Evolutionary conservation across 1,140 invertebrate species (phyloP).

Genomic region (Zaprionus vittiger): DNA sequence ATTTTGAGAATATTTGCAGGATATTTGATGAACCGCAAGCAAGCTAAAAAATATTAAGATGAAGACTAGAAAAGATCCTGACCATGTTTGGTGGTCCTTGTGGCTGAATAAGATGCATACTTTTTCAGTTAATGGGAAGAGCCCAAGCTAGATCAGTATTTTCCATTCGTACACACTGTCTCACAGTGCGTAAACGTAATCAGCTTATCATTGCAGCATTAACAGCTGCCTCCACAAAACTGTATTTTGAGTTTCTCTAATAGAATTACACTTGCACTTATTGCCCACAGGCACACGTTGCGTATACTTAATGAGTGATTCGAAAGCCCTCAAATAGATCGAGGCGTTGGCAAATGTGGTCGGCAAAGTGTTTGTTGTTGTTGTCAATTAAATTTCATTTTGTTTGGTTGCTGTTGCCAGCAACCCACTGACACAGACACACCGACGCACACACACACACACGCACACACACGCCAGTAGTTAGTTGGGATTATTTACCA

Average conservation of each 20-base stretch:
- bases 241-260: not conserved
- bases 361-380: constrained; percentile 29
- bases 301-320: constrained; percentile 47
- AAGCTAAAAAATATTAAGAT: too few species aligned
- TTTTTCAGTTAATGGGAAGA: too few species aligned
- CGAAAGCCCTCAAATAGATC: constrained; percentile 9
- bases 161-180: too few species aligned
- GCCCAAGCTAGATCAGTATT: too few species aligned
- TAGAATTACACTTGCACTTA: not conserved
- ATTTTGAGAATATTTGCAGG: constrained; percentile 30
- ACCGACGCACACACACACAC: constrained; percentile 19
- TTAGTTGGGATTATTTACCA: constrained; percentile 54
- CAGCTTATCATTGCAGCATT: constrained; percentile 5
- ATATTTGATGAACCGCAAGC: constrained; percentile 1
- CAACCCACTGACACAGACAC: not conserved
- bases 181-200: constrained; percentile 48
- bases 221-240: not conserved
- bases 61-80: too few species aligned
- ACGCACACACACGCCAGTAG: not conserved
- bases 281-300: constrained; percentile 22
- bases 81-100: too few species aligned
- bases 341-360: not conserved
- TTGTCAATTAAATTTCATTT: constrained; percentile 69
- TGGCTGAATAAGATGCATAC: not conserved
- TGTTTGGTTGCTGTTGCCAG: constrained; percentile 34